A percentile compares a stretch with the other conserved stretches of the same genome.
Conservation (phyloP, 1,140 invertebrate genomes). For the Aphis craccivora region DNA sequence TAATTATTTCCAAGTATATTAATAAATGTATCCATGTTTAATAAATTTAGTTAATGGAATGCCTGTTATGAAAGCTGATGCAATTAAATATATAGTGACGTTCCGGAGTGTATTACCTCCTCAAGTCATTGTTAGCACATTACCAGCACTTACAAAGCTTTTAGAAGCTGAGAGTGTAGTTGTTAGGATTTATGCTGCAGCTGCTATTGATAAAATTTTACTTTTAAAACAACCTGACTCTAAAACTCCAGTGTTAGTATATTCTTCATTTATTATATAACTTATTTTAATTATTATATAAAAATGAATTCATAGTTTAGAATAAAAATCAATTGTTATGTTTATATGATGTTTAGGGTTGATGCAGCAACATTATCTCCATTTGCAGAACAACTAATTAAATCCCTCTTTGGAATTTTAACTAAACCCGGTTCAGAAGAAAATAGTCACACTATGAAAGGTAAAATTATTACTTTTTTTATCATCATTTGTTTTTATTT, state of each 20-base stretch:
- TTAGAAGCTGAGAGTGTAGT: constrained; percentile 80
- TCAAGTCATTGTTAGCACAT: constrained; percentile 75
- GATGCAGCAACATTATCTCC: constrained; percentile 69
- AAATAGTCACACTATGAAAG: constrained; percentile 98
- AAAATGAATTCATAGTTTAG: constrained; percentile 58
- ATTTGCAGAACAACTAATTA: constrained; percentile 73
- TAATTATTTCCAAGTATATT: background rate
- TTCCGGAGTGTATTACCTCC: constrained; percentile 89
- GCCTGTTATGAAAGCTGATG: constrained; percentile 93
- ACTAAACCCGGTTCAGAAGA: constrained; percentile 79
- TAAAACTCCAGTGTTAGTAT: constrained; percentile 67
- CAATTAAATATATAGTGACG: constrained; percentile 95
- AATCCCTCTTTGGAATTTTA: constrained; percentile 78
- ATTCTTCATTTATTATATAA: constrained; percentile 33
- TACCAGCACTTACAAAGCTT: constrained; percentile 80
- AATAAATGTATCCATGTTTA: constrained; percentile 15
- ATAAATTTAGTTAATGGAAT: constrained; percentile 79
- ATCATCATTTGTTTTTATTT: background rate
- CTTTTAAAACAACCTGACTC: constrained; percentile 72
- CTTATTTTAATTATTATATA: background rate
- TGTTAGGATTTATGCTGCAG: constrained; percentile 94
- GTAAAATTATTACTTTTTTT: constrained; percentile 64
- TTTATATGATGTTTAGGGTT: constrained; percentile 67
- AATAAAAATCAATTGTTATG: constrained; percentile 56
- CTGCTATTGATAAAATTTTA: constrained; percentile 88